Evolutionary conservation across 2,888 invertebrate genomes (phyloP), one percentile per base, ranked within the genome.

Genomic region (Tholera decimalis): DNA sequence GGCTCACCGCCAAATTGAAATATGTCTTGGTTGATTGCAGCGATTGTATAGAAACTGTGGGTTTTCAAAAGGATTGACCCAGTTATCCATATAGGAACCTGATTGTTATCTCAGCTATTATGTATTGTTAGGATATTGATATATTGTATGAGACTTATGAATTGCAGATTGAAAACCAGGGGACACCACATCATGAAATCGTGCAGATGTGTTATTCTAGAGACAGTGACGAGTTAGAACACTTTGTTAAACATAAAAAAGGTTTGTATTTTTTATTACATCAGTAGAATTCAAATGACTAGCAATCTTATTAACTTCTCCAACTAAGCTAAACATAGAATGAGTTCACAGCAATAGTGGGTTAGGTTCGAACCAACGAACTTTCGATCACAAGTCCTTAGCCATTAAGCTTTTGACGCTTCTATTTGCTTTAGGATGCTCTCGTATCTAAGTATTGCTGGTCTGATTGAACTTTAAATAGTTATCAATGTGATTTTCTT

Each of bases 1-100:
- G 91, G 92, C 88, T 59, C 68, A 67, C 71, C 61, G 86, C 91
- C 92, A 92, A 93, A 93, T 93, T 92, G 87, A 93, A 90, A 92
- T 89, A 92, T 89, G 84, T 90, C 87, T 91, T 88, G 87, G 81
- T 89, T 84, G 85, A 88, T 85, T 90, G 89, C 89, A 87, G 85
- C 88, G 77, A 88, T 88, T 90, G 89, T 90, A 82, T 84, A 77
- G 83, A 87, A 88, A 84, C 83, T 77, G 85, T 84, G 74, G 84
- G 80, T 88, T 90, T 91, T 86, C 80, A 90, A 89, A 89, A 88
- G 86, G 85, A 87, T 77, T 90, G 92, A 92, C 94, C 94, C 85
- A 92, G 88, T 87, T 93, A 83, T 86, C 83, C 83, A 83, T 86
- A 88, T 85, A 83, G 87, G 83, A 80, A 84, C 84, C 83, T 80